Base-by-base conservation (phyloP, 2,888 invertebrate species). In the Epicampocera succincta region DNA sequence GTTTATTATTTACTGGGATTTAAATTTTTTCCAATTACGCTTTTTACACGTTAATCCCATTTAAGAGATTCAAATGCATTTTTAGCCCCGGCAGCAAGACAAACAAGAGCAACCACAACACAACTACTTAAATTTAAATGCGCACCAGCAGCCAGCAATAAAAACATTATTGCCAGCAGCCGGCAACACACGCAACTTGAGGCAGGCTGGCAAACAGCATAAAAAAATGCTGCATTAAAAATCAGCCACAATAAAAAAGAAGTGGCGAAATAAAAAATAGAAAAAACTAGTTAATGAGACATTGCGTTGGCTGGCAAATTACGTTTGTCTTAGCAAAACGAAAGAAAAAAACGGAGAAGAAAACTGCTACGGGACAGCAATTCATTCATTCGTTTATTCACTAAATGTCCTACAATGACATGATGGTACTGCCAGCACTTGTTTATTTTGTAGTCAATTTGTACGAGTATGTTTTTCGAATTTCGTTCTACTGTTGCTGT, bases 291-390 rank as follows among this genome's bases (percentile, higher is more conserved):
- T 65, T 58, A 74, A 69, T 74, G 82, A 82, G 74, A 82, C 82
- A 75, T 66, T 82, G 78, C 82, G 82, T 82, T 82, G 82, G 82
- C 74, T 75, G 78, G 74, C 74, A 82, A 78, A 82, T 82, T 75
- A 78, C 82, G 78, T 50, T 58, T 65, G 76, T 80, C 60, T 42
- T 12, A 13, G 21, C 21, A 15, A 19, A 38, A 19, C 46, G n/a
- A 63, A 13, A 60, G 19, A 25, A 46, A 29, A 17, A 63, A 33
- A 9, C 33, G 33, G 9, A 9, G 19, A 29, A n/a, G 15, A n/a
- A 29, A 5, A 9, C 33, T n/a, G n/a, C n/a, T n/a, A 21, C 48
- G 33, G 19, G 25, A 29, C n/a, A 42, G 8, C 4, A 13, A 19
- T 19, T 19, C n/a, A 66, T 58, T 48, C 46, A 61, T 71, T 56